Conservation (phyloP, 2,113 vertebrate genomes). For the Cynocephalus volans region DNA sequence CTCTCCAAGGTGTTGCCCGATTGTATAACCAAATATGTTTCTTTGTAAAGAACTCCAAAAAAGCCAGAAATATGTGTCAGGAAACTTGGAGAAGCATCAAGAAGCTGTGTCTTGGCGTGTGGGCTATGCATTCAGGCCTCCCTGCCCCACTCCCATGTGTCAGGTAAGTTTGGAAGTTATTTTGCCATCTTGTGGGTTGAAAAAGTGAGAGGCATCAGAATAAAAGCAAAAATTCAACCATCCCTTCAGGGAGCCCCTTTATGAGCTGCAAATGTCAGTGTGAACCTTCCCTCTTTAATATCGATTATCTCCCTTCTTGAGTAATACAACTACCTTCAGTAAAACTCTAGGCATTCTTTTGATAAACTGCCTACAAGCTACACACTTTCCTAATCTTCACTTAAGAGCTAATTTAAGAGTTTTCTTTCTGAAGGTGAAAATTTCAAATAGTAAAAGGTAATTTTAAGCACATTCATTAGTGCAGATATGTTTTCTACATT, state of each 20-base stretch:
- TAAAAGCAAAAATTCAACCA: neutral
- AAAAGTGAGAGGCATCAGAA: neutral
- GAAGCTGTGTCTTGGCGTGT: rapidly evolving
- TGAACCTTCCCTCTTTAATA: neutral
- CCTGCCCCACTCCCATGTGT: neutral
- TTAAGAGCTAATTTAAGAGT: neutral
- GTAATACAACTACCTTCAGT: neutral
- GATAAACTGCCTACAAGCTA: neutral
- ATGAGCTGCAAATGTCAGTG: neutral
- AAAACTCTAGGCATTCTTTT: neutral
- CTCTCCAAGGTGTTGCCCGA: neutral
- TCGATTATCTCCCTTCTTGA: neutral
- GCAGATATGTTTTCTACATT: neutral
- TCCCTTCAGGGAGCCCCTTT: neutral
- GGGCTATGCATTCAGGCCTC: rapidly evolving
- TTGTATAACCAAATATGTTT: neutral
- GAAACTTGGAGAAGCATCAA: neutral
- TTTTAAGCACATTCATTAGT: constrained; percentile 19
- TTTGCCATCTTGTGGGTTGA: neutral
- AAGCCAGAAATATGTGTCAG: neutral
- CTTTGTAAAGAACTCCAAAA: neutral
- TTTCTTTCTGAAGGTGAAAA: constrained; percentile 37
- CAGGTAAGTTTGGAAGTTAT: neutral
- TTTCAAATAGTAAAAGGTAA: constrained; percentile 23
- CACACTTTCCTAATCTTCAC: neutral